These are phyloP conservation scores for Copidosoma aretas DNA, from an alignment of 2,888 invertebrate species.

Conservation along the genomic window DNA sequence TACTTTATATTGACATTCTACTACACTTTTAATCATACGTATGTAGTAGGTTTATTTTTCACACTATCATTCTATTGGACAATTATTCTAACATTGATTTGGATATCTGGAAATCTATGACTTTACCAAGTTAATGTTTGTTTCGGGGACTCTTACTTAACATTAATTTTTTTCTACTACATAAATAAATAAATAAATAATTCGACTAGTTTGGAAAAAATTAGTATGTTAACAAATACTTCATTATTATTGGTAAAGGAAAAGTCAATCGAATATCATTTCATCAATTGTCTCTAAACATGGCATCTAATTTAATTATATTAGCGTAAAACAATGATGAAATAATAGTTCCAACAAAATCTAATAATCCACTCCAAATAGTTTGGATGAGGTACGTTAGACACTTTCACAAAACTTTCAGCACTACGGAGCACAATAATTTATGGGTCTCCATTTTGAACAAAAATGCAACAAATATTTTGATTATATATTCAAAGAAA, in stretches of 20 bases:
- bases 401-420: conserved; percentile 42
- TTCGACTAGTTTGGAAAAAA: conserved; percentile 37
- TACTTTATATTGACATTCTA: not conserved
- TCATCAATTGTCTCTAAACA: conserved; percentile 33
- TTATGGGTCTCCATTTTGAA: conserved; percentile 31
- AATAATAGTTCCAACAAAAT: conserved; percentile 36
- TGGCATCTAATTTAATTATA: not conserved
- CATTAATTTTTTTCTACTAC: conserved; percentile 26
- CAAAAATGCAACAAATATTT: not conserved
- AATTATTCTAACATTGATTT: conserved; percentile 9
- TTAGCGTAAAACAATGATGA: conserved; percentile 28
- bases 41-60: not conserved
- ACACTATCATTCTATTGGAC: conserved; percentile 7
- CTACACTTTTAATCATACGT: not conserved
- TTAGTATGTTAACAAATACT: conserved; percentile 30
- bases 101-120: conserved; percentile 24
- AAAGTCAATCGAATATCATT: conserved; percentile 17
- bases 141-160: conserved; percentile 15
- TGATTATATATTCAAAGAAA: not conserved
- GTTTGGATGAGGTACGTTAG: conserved; percentile 36
- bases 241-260: conserved; percentile 26
- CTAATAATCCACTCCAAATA: conserved; percentile 30
- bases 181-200: conserved; percentile 12
- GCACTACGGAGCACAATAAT: conserved; percentile 45
- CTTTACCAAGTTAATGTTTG: conserved; percentile 23